Percentiles rank a stretch among this genome's conserved stretches.
These are phyloP conservation scores for Mermis nigrescens DNA, from an alignment of 2,888 invertebrate genomes.

Conservation along the genomic window DNA sequence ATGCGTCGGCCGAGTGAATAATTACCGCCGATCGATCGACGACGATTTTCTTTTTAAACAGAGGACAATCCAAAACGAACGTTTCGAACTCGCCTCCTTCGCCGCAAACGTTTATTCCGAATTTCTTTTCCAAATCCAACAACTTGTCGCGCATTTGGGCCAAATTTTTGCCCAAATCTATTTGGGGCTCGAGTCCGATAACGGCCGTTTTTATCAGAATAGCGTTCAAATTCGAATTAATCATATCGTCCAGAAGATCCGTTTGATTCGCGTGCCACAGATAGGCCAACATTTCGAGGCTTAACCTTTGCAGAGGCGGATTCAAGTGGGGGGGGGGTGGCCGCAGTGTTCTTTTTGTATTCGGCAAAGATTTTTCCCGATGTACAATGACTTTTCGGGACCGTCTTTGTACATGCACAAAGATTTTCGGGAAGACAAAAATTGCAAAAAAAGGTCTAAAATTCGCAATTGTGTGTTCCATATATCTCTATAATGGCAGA, in stretches of 20 bases:
- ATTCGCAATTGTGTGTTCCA: no score
- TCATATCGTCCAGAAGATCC: conserved; percentile 87
- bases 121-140: conserved; percentile 69
- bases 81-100: conserved; percentile 99
- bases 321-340: no score
- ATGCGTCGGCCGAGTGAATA: conserved; percentile 69
- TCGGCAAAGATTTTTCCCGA: no score
- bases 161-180: conserved; percentile 68
- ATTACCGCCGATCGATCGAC: conserved; percentile 60
- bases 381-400: no score
- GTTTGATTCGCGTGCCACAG: conserved; percentile 88
- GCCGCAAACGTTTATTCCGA: conserved; percentile 82
- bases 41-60: conserved; percentile 62
- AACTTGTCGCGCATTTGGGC: conserved; percentile 68
- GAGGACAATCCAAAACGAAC: conserved; percentile 84
- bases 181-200: conserved; percentile 54
- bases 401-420: no score
- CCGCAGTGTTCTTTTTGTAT: no score
- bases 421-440: no score
- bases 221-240: conserved; percentile 69
- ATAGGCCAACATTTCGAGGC: conserved; percentile 69
- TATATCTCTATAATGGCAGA: no score
- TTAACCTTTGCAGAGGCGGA: conserved; percentile 47
- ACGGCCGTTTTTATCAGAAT: conserved; percentile 89
- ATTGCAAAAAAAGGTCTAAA: no score